Conservation (phyloP, 2,113 vertebrate species). For the Clupea harengus region DNA sequence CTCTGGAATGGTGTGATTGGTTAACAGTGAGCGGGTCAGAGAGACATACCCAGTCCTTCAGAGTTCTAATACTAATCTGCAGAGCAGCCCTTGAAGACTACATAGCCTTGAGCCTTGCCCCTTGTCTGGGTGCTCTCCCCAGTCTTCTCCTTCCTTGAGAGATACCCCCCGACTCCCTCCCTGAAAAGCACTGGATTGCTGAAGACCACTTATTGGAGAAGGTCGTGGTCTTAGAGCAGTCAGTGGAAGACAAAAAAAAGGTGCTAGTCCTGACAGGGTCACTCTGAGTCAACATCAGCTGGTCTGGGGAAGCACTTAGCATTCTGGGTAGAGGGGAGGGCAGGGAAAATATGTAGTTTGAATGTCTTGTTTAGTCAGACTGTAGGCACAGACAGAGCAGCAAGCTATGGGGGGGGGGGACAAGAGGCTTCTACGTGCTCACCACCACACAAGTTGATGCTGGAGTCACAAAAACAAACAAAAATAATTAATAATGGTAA, state of each 20-base stretch:
- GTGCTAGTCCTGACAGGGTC: neutral
- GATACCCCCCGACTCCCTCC: neutral
- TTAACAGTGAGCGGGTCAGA: constrained; percentile 16
- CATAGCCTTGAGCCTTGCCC: neutral
- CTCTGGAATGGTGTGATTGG: neutral
- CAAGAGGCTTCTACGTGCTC: neutral
- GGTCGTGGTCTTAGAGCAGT: neutral
- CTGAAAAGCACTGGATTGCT: neutral
- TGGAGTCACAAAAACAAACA: constrained; percentile 16
- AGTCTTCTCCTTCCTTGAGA: neutral
- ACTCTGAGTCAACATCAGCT: neutral
- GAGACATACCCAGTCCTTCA: neutral
- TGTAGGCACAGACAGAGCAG: neutral
- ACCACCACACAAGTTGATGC: constrained; percentile 5
- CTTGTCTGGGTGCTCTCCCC: neutral
- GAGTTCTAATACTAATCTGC: neutral
- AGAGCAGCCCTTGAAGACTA: neutral
- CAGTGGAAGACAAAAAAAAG: neutral
- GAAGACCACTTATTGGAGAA: neutral
- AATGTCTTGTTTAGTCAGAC: neutral
- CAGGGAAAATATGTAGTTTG: neutral
- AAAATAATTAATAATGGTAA: neutral
- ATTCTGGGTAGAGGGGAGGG: neutral
- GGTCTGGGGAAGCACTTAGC: too few species aligned
- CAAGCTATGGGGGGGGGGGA: neutral